Evolutionary conservation across 2,113 vertebrate genomes (phyloP).

Genomic region (Oceanites oceanicus): DNA sequence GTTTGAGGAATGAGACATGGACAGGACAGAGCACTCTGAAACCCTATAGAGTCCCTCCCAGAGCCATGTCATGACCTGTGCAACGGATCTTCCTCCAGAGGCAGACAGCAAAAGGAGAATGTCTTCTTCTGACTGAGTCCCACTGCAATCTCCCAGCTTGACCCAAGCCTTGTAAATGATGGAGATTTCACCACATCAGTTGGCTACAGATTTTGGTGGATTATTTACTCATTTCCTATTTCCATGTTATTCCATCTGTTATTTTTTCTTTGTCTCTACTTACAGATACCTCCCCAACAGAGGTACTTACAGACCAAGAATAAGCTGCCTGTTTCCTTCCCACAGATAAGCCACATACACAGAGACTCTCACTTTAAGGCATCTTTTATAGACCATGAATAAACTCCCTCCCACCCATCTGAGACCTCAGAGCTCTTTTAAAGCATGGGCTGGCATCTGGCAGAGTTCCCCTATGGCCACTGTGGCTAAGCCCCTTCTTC

Average conservation of each 20-base stretch:
- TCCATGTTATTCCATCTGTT: not conserved
- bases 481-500: not conserved
- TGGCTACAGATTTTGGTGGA: not conserved
- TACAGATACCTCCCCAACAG: not conserved
- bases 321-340: not conserved
- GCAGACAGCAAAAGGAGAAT: not conserved
- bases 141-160: not conserved
- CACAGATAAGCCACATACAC: not conserved
- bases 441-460: not conserved
- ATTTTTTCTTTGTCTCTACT: not conserved
- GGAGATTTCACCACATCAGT: not conserved
- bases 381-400: not conserved
- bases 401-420: not conserved
- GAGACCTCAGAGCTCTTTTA: not conserved
- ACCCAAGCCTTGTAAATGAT: not conserved
- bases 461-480: not conserved
- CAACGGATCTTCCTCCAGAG: not conserved
- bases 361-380: not conserved
- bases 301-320: not conserved
- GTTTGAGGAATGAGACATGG: not conserved
- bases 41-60: not conserved
- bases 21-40: not conserved
- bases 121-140: not conserved
- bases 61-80: rapidly evolving
- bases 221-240: not conserved